These are phyloP conservation scores for Eutrigla gurnardus DNA, from an alignment of 2,797 vertebrate species.

Conservation along the genomic window DNA sequence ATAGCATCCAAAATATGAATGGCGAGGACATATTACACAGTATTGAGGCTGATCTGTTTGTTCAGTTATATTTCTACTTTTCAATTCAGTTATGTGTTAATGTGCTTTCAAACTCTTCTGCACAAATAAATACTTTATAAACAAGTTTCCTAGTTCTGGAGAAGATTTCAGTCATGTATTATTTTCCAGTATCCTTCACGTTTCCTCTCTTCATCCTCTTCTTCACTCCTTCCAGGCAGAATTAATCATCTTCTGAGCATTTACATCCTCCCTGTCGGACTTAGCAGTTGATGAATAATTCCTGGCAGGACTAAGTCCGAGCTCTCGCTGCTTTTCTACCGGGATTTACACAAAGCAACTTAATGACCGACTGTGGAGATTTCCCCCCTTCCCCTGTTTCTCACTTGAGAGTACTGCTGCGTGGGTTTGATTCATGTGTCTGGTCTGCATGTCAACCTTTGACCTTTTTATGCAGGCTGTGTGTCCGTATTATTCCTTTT, in stretches of 20 bases:
- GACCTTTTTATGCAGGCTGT: constrained; percentile 46
- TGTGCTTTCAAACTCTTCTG: not conserved
- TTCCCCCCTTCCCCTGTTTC: constrained; percentile 3
- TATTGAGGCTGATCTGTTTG: too few species aligned
- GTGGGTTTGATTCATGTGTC: constrained; percentile 55
- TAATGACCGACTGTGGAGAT: constrained; percentile 24
- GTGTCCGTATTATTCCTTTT: constrained; percentile 2
- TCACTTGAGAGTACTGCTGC: constrained; percentile 6
- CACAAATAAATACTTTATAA: not conserved
- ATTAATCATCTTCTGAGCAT: constrained; percentile 41
- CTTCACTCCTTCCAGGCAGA: not conserved
- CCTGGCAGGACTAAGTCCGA: too few species aligned
- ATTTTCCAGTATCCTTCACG: not conserved
- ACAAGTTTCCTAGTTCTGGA: not conserved
- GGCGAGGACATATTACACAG: too few species aligned
- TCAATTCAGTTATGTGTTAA: not conserved
- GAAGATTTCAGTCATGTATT: not conserved
- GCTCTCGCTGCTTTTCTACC: constrained; percentile 23
- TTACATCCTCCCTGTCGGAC: constrained; percentile 1
- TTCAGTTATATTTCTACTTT: not conserved
- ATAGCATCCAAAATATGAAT: too few species aligned
- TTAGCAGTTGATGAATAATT: too few species aligned
- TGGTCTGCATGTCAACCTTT: constrained; percentile 50
- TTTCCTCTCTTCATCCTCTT: not conserved
- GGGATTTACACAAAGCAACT: constrained; percentile 55